A percentile compares a stretch with the other conserved stretches of the same genome.
These are phyloP conservation scores for Ditylenchus dipsaci DNA, from an alignment of 1,140 invertebrate genomes.

Conservation along the genomic window DNA sequence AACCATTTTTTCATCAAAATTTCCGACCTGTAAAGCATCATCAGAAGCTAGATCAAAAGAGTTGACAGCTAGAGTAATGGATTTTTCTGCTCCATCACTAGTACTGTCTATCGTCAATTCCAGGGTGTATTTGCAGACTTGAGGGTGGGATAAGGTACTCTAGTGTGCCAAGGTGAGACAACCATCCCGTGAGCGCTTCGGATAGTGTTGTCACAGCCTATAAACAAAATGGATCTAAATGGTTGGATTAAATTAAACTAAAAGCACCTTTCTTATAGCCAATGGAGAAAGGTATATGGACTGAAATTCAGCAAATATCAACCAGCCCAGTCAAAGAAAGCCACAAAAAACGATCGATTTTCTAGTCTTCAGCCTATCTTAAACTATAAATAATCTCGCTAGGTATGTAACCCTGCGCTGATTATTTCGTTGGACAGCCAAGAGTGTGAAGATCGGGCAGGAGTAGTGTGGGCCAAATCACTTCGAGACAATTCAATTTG, in stretches of 20 bases:
- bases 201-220: conserved; percentile 53
- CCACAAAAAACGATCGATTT: no score
- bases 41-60: conserved; percentile 78
- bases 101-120: conserved; percentile 43
- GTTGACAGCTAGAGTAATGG: conserved; percentile 79
- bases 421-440: no score
- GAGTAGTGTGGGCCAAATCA: no score
- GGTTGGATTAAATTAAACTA: neutral
- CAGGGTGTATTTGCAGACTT: conserved; percentile 48
- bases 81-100: conserved; percentile 50
- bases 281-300: conserved; percentile 81
- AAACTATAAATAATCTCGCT: no score
- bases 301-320: no score
- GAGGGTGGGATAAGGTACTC: conserved; percentile 48
- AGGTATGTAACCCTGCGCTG: no score
- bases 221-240: neutral
- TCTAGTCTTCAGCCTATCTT: no score
- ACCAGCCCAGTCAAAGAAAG: no score
- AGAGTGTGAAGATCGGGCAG: no score
- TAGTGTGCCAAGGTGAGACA: conserved; percentile 47
- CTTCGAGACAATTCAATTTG: no score
- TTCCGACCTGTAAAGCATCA: conserved; percentile 72
- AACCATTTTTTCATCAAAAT: conserved; percentile 1
- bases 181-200: conserved; percentile 37
- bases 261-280: conserved; percentile 77